These are phyloP conservation scores for Enteromius treurensis DNA, from an alignment of 2,797 vertebrate species.

Conservation along the genomic window DNA sequence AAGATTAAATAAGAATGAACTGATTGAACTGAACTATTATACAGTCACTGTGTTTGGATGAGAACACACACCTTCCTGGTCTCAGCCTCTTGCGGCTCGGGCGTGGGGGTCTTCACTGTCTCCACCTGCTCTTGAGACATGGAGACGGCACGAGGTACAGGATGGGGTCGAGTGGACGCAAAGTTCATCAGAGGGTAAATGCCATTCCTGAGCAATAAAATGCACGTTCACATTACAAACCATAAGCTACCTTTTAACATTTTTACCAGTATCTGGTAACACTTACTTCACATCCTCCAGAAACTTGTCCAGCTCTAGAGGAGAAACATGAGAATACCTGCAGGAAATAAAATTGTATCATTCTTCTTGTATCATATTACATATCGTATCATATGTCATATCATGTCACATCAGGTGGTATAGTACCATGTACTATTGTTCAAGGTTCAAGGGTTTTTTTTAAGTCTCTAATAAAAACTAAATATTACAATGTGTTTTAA, in stretches of 20 bases:
- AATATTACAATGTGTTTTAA: neutral
- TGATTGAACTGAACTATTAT: neutral
- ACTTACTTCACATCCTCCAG: conserved; percentile 89
- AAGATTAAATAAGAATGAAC: neutral
- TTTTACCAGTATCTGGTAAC: neutral
- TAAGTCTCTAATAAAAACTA: neutral
- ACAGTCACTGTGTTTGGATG: neutral
- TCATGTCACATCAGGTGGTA: neutral
- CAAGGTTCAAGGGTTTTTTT: neutral
- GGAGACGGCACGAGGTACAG: conserved; percentile 85
- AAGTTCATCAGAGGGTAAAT: conserved; percentile 98
- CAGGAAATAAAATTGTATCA: neutral
- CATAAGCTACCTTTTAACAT: neutral
- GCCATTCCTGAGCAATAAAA: conserved; percentile 81
- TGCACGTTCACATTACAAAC: neutral
- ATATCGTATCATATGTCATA: neutral
- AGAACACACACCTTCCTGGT: conserved; percentile 86
- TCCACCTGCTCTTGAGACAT: conserved; percentile 91
- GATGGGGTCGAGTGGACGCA: conserved; percentile 85
- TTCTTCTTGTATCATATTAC: neutral
- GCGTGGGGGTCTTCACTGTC: conserved; percentile 90
- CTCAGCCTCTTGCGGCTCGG: conserved; percentile 93
- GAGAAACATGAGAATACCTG: conserved; percentile 94
- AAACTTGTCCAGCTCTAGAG: conserved; percentile 95
- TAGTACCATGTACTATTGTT: too few species aligned